Conservation (phyloP, 1,140 invertebrate genomes). For the Eumeta japonica region DNA sequence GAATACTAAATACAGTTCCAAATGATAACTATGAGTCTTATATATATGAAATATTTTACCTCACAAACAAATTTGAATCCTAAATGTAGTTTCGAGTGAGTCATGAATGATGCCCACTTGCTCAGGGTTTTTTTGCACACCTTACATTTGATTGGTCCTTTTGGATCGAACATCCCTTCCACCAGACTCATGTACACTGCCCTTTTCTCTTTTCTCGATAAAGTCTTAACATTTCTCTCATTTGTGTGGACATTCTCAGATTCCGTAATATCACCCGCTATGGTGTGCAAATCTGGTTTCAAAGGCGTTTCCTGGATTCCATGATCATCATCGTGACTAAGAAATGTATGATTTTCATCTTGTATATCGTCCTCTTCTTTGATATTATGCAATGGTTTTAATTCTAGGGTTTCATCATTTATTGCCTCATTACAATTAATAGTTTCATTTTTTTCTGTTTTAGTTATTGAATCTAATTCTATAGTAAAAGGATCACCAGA, state of each 20-base stretch:
- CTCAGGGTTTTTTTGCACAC: slow-evolving; percentile 11
- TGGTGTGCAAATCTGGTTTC: no score
- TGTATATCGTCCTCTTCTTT: slow-evolving; percentile 19
- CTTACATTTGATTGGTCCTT: slow-evolving; percentile 13
- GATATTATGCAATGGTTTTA: slow-evolving; percentile 11
- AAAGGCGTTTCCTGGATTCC: no score
- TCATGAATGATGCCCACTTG: slow-evolving; percentile 11
- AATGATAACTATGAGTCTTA: no score
- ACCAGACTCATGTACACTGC: slow-evolving; percentile 10
- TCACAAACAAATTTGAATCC: slow-evolving; percentile 17
- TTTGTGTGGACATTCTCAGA: slow-evolving; percentile 13
- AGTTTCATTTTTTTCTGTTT: background rate
- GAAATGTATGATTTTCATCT: slow-evolving; percentile 13
- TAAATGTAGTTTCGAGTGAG: slow-evolving; percentile 12
- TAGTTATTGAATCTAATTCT: background rate
- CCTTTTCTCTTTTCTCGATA: slow-evolving; percentile 7
- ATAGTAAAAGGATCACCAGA: background rate
- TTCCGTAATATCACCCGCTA: no score
- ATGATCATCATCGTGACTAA: no score
- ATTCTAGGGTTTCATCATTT: background rate
- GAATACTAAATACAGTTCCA: no score
- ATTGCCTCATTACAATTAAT: slow-evolving; percentile 2
- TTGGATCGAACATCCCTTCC: slow-evolving; percentile 8
- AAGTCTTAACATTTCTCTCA: background rate
- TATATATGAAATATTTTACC: slow-evolving; percentile 13